These are phyloP conservation scores for Saimiri boliviensis DNA, from an alignment of 2,113 vertebrate genomes.

Conservation along the genomic window DNA sequence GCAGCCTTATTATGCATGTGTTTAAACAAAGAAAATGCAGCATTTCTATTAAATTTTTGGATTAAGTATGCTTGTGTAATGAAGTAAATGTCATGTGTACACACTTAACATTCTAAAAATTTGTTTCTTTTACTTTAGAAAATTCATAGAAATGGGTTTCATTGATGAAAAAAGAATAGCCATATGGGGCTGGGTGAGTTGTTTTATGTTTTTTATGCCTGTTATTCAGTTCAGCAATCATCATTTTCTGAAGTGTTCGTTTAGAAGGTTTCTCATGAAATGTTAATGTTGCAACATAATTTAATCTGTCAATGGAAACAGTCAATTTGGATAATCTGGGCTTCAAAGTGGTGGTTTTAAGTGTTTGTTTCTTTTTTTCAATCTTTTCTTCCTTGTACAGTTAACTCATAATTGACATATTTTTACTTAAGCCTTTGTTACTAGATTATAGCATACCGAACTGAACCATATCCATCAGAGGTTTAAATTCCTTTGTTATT, in stretches of 20 bases:
- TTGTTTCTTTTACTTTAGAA: slow-evolving; percentile 83
- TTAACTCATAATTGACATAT: slow-evolving; percentile 21
- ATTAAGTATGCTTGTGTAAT: slow-evolving; percentile 75
- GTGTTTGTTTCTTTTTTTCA: slow-evolving; percentile 34
- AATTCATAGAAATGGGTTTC: slow-evolving; percentile 91
- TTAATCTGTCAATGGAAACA: slow-evolving; percentile 76
- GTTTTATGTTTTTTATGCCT: slow-evolving; percentile 70
- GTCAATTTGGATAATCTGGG: slow-evolving; percentile 60
- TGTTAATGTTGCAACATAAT: slow-evolving; percentile 77
- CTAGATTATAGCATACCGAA: background rate
- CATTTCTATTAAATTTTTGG: slow-evolving; percentile 73
- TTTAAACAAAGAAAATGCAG: slow-evolving; percentile 75
- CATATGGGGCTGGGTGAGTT: slow-evolving; percentile 92
- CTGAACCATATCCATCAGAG: background rate
- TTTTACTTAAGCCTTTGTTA: slow-evolving; percentile 31
- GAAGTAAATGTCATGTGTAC: slow-evolving; percentile 76
- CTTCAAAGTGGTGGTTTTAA: slow-evolving; percentile 63
- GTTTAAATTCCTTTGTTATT: slow-evolving; percentile 39
- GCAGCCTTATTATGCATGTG: slow-evolving; percentile 52
- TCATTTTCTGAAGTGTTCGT: slow-evolving; percentile 70
- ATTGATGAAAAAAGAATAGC: slow-evolving; percentile 89
- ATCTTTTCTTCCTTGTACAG: slow-evolving; percentile 20
- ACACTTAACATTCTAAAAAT: slow-evolving; percentile 77
- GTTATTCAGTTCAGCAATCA: slow-evolving; percentile 69
- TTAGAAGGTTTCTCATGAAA: slow-evolving; percentile 74